Conservation (phyloP, 2,113 vertebrate species). For the Dissostichus mawsoni region DNA sequence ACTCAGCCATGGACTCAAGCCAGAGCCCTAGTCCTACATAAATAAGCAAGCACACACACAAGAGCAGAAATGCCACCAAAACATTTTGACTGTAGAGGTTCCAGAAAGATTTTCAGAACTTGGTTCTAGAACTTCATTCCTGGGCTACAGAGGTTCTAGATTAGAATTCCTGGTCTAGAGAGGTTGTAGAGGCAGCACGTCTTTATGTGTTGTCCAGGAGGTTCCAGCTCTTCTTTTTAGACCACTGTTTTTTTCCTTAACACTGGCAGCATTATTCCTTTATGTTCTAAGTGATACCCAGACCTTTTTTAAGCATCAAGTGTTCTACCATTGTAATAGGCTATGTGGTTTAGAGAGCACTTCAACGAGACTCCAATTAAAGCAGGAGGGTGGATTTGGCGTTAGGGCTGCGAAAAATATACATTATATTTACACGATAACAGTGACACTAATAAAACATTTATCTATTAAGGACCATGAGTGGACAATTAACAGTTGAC, state of each 20-base stretch:
- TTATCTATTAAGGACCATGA: too few relatives aligned
- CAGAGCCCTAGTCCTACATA: slow-evolving; percentile 45
- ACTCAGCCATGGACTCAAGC: slow-evolving; percentile 55
- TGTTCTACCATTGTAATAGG: not conserved
- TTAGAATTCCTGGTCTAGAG: not conserved
- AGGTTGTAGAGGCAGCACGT: not conserved
- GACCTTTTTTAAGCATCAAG: not conserved
- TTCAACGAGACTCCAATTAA: too few relatives aligned
- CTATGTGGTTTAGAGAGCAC: not conserved
- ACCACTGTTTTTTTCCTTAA: not conserved
- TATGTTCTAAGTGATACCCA: not conserved
- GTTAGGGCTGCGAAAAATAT: too few relatives aligned
- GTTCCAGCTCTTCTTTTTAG: not conserved
- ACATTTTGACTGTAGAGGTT: not conserved
- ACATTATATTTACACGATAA: too few relatives aligned
- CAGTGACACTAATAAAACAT: too few relatives aligned
- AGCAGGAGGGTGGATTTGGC: too few relatives aligned
- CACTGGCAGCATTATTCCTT: not conserved
- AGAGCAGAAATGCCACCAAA: not conserved
- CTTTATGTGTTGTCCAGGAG: not conserved
- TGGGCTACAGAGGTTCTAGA: slow-evolving; percentile 3
- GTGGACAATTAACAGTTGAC: too few relatives aligned
- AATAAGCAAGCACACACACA: not conserved
- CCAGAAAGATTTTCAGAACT: not conserved
- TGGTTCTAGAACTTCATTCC: not conserved